These are phyloP conservation scores for Icerya purchasi DNA, from an alignment of 2,888 invertebrate species.

Conservation along the genomic window DNA sequence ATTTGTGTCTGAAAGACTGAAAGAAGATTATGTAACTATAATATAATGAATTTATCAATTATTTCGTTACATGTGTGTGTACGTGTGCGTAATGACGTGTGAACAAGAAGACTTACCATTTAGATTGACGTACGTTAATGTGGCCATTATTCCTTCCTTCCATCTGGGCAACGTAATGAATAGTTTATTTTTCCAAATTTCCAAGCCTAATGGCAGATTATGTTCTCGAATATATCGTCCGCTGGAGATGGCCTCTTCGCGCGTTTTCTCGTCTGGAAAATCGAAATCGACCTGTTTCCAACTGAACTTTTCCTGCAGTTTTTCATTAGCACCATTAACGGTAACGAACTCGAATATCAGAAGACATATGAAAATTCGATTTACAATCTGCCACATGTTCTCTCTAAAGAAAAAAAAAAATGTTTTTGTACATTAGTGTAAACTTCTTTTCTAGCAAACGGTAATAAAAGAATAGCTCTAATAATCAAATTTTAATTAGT, in stretches of 20 bases:
- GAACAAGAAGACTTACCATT: conserved; percentile 17
- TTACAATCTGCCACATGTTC: too few species aligned
- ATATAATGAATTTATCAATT: not conserved
- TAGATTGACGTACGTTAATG: conserved; percentile 42
- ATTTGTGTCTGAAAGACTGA: too few species aligned
- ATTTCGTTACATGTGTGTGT: not conserved
- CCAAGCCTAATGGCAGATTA: conserved; percentile 48
- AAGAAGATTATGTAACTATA: too few species aligned
- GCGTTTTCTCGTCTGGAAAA: conserved; percentile 39
- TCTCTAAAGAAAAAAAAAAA: too few species aligned
- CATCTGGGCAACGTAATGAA: conserved; percentile 42
- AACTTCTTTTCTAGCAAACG: too few species aligned
- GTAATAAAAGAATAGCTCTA: too few species aligned
- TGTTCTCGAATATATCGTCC: conserved; percentile 39
- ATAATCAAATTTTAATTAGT: too few species aligned
- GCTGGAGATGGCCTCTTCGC: conserved; percentile 35
- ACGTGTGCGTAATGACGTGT: not conserved
- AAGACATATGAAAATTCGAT: too few species aligned
- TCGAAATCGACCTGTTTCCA: conserved; percentile 47
- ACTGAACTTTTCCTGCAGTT: conserved; percentile 37
- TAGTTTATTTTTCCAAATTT: conserved; percentile 44
- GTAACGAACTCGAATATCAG: too few species aligned
- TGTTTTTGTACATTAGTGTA: too few species aligned
- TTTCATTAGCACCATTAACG: conserved; percentile 5
- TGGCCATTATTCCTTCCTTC: conserved; percentile 44